phyloP scores from a whole-genome alignment of 2,888 invertebrate genomes.

The Ophion obscuratus region DNA sequence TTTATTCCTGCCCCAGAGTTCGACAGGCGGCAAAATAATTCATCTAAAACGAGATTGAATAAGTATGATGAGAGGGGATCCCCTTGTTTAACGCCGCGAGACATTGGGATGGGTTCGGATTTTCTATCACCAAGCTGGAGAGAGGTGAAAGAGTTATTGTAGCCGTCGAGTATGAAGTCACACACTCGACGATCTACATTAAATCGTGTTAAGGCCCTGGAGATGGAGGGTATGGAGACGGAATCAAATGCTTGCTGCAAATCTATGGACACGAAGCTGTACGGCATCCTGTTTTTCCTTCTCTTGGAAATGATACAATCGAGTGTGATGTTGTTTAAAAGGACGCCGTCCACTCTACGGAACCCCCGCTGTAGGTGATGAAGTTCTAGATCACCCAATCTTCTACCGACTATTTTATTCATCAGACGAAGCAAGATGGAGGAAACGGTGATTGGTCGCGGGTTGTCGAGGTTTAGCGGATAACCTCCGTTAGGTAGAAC shows the following conservation, averaged over 20 bases:
- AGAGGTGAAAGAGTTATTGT: neutral
- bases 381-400: neutral
- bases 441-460: slow-evolving; percentile 17
- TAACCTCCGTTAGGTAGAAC: neutral
- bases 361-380: slow-evolving; percentile 19
- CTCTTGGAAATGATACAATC: neutral
- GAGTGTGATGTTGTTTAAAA: neutral
- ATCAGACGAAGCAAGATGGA: slow-evolving; percentile 15
- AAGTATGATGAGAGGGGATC: slow-evolving; percentile 17
- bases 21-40: neutral
- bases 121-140: neutral
- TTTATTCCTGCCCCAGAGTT: neutral
- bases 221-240: neutral
- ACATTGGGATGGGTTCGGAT: slow-evolving; percentile 31
- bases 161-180: slow-evolving; percentile 24
- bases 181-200: neutral
- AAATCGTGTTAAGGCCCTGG: slow-evolving; percentile 10
- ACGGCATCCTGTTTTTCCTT: neutral
- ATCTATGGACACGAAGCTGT: slow-evolving; percentile 19
- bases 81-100: slow-evolving; percentile 14
- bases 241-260: slow-evolving; percentile 27
- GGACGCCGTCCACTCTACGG: slow-evolving; percentile 1
- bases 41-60: neutral
- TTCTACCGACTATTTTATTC: slow-evolving; percentile 15
- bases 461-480: neutral